A percentile compares a stretch with the other conserved stretches of the same genome.
These are phyloP conservation scores for Norana najaformis DNA, from an alignment of 2,888 invertebrate genomes.

Conservation along the genomic window DNA sequence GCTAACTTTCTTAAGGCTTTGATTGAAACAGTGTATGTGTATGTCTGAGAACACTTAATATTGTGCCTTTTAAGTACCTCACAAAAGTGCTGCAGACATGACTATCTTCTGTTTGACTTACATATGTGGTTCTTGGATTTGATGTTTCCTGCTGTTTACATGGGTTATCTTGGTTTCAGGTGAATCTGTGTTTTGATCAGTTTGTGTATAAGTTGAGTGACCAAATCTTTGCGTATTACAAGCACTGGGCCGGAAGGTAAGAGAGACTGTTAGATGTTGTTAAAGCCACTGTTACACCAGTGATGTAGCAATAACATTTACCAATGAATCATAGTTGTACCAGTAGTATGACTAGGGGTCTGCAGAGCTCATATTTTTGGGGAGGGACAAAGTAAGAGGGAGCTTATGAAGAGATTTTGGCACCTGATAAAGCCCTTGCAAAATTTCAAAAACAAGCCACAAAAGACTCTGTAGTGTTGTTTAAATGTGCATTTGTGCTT, in stretches of 20 bases:
- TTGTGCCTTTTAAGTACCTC: no score
- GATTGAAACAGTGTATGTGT: no score
- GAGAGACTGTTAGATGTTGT: slow-evolving; percentile 34
- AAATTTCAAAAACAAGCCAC: no score
- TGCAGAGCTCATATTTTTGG: not conserved
- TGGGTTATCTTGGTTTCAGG: slow-evolving; percentile 61
- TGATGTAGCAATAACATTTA: not conserved
- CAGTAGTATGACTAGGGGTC: not conserved
- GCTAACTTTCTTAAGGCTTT: not conserved
- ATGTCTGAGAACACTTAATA: no score
- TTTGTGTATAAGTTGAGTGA: slow-evolving; percentile 97
- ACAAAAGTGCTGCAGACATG: no score
- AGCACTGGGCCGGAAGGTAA: slow-evolving; percentile 88
- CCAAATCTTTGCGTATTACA: slow-evolving; percentile 96
- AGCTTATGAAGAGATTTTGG: no score
- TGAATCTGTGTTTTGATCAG: slow-evolving; percentile 98
- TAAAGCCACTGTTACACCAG: not conserved
- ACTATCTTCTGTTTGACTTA: no score
- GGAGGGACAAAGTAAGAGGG: no score
- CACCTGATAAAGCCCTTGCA: no score
- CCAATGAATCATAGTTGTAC: not conserved
- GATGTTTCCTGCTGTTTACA: slow-evolving; percentile 25
- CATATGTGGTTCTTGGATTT: not conserved
- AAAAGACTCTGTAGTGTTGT: no score
- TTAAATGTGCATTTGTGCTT: no score